These are phyloP conservation scores for Alauda arvensis DNA, from an alignment of 2,797 vertebrate genomes.

Conservation along the genomic window DNA sequence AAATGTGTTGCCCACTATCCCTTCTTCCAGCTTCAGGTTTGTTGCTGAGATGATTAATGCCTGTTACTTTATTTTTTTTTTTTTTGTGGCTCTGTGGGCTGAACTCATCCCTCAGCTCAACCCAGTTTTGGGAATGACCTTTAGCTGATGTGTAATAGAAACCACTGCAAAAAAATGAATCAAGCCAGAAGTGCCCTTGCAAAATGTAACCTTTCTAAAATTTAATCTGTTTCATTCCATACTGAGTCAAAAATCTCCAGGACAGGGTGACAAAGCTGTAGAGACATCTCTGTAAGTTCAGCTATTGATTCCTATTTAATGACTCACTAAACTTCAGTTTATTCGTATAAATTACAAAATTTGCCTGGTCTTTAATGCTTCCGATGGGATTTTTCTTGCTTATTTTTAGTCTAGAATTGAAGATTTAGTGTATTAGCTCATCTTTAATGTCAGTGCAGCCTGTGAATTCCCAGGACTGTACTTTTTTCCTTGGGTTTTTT, in stretches of 20 bases:
- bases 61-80: background rate
- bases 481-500: background rate
- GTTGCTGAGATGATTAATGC: background rate
- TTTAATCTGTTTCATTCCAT: background rate
- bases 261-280: background rate
- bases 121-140: background rate
- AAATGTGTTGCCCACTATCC: background rate
- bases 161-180: background rate
- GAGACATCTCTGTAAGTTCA: background rate
- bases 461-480: background rate
- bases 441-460: background rate
- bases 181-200: background rate
- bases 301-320: background rate
- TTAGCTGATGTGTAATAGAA: background rate
- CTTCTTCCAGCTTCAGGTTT: background rate
- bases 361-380: background rate
- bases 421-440: background rate
- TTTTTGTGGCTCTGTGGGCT: background rate
- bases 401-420: background rate
- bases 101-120: background rate
- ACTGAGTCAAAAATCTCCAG: background rate
- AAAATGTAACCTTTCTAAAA: constrained; percentile 22
- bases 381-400: background rate
- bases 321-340: background rate
- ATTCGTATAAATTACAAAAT: background rate